Evolutionary conservation across 2,113 vertebrate genomes (phyloP), one percentile per base, ranked within the genome.

Genomic region (Monopterus albus): DNA sequence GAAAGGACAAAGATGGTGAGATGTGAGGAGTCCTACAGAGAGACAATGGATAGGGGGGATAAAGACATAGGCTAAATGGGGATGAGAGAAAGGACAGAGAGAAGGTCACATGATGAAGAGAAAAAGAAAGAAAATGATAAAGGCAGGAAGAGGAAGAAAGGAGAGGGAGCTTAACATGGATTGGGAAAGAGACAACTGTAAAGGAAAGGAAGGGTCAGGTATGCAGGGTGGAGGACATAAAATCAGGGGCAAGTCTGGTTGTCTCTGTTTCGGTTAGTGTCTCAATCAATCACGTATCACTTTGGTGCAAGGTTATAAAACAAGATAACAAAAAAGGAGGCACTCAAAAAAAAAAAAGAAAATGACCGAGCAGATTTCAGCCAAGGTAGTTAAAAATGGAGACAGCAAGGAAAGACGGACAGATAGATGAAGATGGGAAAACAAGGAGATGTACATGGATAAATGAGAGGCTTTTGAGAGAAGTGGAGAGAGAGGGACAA

Each of bases 291-390:
- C 53, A 61, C 10, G 2, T 13, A 47, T 62, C 14, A 55, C 42
- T 50, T 47, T 29, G 11, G 5, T 36, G 36, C 46, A 57, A 57
- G 49, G 45, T 65, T 72, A 68, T 23, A 29, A 83, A 58, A 73
- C 8, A 55, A 68, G 60, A 33, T 28, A 43, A 56, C 18, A 33
- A 51, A 55, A 26, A 18, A 49, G 69, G 18, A 71, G 35, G 67
- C 43, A 6, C n/a, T 18, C 0, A 2, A 31, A 47, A 38, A 12
- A 65, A 18, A 63, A 38, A 39, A 29, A n/a, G n/a, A 31, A 61
- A 53, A 79, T 73, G 78, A 65, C 47, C 75, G 7, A 57, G 68
- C 67, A 79, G 23, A 68, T 68, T 74, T 55, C 55, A 66, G 15
- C 21, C 59, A 13, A 18, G 12, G 51, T 49, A 45, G 40, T 62